Percentiles rank a stretch among this genome's conserved stretches.
These are phyloP conservation scores for Sinohyriopsis cumingii DNA, from an alignment of 2,888 invertebrate genomes.

Conservation along the genomic window DNA sequence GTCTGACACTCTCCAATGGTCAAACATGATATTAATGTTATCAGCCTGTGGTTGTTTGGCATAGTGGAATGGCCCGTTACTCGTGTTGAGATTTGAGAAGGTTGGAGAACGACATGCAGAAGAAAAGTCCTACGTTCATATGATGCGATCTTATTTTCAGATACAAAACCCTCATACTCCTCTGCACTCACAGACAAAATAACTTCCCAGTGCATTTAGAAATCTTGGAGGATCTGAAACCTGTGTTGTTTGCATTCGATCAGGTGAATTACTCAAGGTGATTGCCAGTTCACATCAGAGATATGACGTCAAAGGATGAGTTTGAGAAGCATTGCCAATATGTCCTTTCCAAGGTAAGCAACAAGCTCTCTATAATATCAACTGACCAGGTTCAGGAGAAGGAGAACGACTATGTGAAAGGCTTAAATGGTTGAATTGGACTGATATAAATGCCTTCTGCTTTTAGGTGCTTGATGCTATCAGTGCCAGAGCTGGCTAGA, in stretches of 20 bases:
- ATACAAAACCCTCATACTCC: not conserved
- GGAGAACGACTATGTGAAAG: slow-evolving; percentile 6
- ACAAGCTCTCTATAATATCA: slow-evolving; percentile 16
- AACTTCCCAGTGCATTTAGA: not conserved
- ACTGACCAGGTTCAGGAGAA: slow-evolving; percentile 28
- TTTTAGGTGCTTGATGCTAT: not conserved
- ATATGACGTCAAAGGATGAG: not conserved
- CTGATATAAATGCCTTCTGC: slow-evolving; percentile 4
- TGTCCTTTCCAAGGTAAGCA: not conserved
- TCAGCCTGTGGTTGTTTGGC: not conserved
- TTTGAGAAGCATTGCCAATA: not conserved
- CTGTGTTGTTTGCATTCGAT: not conserved
- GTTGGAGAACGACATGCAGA: not conserved
- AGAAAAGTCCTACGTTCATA: not conserved
- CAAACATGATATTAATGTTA: slow-evolving; percentile 1
- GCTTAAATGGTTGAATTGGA: slow-evolving; percentile 14
- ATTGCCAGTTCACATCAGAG: not conserved
- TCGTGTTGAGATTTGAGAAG: not conserved
- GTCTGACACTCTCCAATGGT: not conserved
- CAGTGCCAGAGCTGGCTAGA: not conserved
- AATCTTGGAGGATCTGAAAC: not conserved
- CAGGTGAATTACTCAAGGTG: not conserved
- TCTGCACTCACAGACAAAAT: not conserved
- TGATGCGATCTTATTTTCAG: not conserved
- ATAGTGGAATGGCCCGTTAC: not conserved